Evolutionary conservation across 2,888 invertebrate species (phyloP), one percentile per base, ranked within the genome.

Genomic region (Neocrepidodera transversa): DNA sequence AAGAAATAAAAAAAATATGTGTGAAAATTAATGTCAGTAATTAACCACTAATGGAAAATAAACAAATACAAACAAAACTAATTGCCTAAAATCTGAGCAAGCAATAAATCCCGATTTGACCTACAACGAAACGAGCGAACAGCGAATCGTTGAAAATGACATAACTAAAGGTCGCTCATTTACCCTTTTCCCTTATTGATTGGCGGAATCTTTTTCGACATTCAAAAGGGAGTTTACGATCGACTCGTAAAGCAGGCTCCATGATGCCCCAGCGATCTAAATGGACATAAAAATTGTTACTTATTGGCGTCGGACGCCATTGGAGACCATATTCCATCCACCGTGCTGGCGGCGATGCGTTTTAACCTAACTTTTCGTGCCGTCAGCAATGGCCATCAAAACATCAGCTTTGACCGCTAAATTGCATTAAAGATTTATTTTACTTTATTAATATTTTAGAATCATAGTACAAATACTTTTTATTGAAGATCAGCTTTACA

Each of bases 161-260:
- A 53, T 43, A 47, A 54, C 54, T 45, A 54, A 45, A 45, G 54
- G 51, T 51, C 35, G 26, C 54, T 54, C 36, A 54, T 54, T 54
- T 54, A 54, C 54, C 54, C 54, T 54, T 54, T 53, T 47, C 35
- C 20, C 36, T 36, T 58, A 58, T 58, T 53, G 58, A 58, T 58
- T 58, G 47, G 52, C 17, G 40, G 30, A 47, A 52, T 52, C 42
- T 53, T 58, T 58, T 53, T 56, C 40, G 51, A 38, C 56, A 55
- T 60, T 60, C 51, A 51, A 62, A 61, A 60, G 57, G 63, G 63
- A 66, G 65, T 68, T 68, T 67, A 68, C 66, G 67, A 64, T 59
- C 58, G 45, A 51, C 58, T 63, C 63, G 63, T 67, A 68, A 67
- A 67, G 64, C 57, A 60, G 58, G 60, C 62, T 58, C 52, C 58